Base-by-base conservation (phyloP, 2,113 vertebrate species). In the Pipa parva region DNA sequence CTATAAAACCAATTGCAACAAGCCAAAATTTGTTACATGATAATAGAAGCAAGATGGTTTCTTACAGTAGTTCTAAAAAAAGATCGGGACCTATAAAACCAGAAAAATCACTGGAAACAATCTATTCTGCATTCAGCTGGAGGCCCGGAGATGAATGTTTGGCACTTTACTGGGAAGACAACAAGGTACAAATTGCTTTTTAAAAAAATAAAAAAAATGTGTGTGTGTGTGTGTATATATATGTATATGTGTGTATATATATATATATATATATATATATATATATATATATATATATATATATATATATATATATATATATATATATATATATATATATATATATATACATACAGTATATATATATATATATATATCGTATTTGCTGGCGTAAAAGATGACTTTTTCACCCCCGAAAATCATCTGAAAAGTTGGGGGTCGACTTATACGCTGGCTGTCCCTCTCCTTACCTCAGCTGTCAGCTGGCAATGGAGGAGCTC, bases 81-180 rank as follows among this genome's bases (percentile, higher is more conserved):
- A 90, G 91, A 77, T 84, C 89, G 26, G 93, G 95, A 27, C 93
- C 91, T 58, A 89, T 92, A 75, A 94, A 92, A 72, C 86, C 90
- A 50, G 90, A 89, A 59, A 90, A 89, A 80, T 84, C 88, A 62
- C n/a, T 89, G 61, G 93, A 95, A 66, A 85, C 80, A 31, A 77
- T 82, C 15, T 62, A 89, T 72, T 85, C 82, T 56, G 77, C 75
- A 59, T 88, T 81, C 72, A 77, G 75, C 63, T 99, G 94, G 97
- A 97, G 91, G 83, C 89, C 94, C 20, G 95, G 95, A 63, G 95
- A 97, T 83, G 91, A 93, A 78, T 98, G 96, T 78, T 87, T 97
- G 80, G 96, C 95, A 61, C 90, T 98, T 73, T 99, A 98, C 78
- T 98, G 97, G 96, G 97, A 99, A 79, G 96, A 98, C 76, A 92